Conservation (phyloP, 2,797 vertebrate species). For the Sphenodon punctatus region DNA sequence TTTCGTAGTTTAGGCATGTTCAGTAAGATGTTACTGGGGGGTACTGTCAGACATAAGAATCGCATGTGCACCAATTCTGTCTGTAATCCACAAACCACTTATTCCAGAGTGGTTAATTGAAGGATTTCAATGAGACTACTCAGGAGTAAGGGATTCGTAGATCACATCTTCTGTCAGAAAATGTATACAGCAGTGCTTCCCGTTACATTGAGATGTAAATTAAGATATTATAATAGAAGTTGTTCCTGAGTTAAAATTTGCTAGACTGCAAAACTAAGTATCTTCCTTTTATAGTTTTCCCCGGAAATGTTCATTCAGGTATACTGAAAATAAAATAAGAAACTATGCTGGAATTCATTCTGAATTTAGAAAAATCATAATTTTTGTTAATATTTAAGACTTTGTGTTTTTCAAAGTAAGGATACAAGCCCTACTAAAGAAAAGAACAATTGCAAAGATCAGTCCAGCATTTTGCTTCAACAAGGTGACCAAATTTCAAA, state of each 20-base stretch:
- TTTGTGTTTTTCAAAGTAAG: neutral
- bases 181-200: constrained; percentile 14
- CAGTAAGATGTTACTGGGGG: constrained; percentile 20
- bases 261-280: constrained; percentile 34
- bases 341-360: neutral
- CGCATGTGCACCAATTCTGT: too few species aligned
- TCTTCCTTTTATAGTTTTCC: neutral
- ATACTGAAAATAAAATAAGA: neutral
- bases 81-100: too few species aligned
- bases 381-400: neutral
- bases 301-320: neutral
- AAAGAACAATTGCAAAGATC: neutral
- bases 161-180: constrained; percentile 27
- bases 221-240: neutral
- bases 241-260: constrained; percentile 70
- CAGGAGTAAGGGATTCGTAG: too few species aligned
- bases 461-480: neutral
- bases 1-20: constrained; percentile 66
- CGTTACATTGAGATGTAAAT: constrained; percentile 1
- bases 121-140: too few species aligned
- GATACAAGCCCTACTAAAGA: neutral
- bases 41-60: constrained; percentile 22
- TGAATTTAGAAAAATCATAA: neutral
- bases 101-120: too few species aligned
- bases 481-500: neutral